Conservation (phyloP, 2,888 invertebrate genomes). For the Anthrax anthrax region DNA sequence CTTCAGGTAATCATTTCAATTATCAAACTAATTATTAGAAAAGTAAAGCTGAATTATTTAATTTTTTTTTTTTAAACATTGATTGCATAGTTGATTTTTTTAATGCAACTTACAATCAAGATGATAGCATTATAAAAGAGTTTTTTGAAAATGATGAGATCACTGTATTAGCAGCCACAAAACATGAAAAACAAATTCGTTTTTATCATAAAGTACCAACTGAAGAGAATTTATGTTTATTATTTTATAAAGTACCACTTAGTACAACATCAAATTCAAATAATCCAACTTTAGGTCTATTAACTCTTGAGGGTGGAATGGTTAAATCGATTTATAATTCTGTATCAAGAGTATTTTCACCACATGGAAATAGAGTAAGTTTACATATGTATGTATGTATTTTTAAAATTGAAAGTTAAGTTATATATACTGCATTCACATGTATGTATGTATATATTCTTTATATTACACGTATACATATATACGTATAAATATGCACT, state of each 20-base stretch:
- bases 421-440: too few relatives aligned
- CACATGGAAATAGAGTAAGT: slow-evolving; percentile 29
- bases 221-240: slow-evolving; percentile 29
- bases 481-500: too few relatives aligned
- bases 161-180: slow-evolving; percentile 34
- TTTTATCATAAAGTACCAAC: slow-evolving; percentile 34
- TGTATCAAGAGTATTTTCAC: slow-evolving; percentile 34
- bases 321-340: slow-evolving; percentile 38
- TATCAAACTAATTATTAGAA: too few relatives aligned
- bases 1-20: slow-evolving; percentile 25
- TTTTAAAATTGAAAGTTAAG: not conserved
- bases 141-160: slow-evolving; percentile 37
- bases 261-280: slow-evolving; percentile 5
- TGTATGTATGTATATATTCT: too few relatives aligned
- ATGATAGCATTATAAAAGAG: slow-evolving; percentile 30
- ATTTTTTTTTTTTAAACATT: too few relatives aligned
- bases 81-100: slow-evolving; percentile 27
- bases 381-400: not conserved
- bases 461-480: too few relatives aligned
- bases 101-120: slow-evolving; percentile 25
- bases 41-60: too few relatives aligned
- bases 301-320: slow-evolving; percentile 35
- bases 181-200: slow-evolving; percentile 31
- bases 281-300: slow-evolving; percentile 24
- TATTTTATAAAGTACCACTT: slow-evolving; percentile 35